Percentiles rank a stretch among this genome's conserved stretches.
Conservation (phyloP, 2,113 vertebrate species). For the Anas platyrhynchos region DNA sequence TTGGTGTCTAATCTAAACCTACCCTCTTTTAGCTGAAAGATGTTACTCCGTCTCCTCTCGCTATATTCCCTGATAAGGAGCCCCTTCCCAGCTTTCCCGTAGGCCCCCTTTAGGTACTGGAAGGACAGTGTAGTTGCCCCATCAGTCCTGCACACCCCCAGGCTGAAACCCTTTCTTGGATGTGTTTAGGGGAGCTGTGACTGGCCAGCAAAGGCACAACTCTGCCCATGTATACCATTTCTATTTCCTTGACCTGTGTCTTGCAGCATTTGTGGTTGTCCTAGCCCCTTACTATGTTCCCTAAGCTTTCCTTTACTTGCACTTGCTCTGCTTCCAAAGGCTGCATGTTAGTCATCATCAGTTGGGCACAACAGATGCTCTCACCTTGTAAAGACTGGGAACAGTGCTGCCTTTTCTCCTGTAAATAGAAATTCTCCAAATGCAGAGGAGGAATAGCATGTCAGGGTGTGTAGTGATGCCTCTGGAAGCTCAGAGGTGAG, state of each 20-base stretch:
- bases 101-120: too few relatives aligned
- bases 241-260: background rate
- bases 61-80: too few relatives aligned
- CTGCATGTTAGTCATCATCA: accelerated
- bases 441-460: accelerated
- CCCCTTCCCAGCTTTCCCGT: too few relatives aligned
- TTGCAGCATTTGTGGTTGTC: background rate
- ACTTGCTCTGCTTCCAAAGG: background rate
- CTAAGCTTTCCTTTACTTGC: background rate
- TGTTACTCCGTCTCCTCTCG: too few relatives aligned
- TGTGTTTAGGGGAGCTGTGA: background rate
- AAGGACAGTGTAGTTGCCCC: background rate
- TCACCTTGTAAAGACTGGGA: background rate
- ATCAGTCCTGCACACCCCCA: accelerated
- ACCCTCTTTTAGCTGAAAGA: too few relatives aligned
- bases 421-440: background rate
- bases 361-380: background rate
- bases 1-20: too few relatives aligned
- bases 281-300: background rate
- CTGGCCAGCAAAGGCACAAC: background rate
- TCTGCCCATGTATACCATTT: background rate
- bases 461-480: background rate
- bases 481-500: background rate
- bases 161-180: background rate
- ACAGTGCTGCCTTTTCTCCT: background rate